Percentiles rank a stretch among this genome's conserved stretches.
phyloP scores from a whole-genome alignment of 2,113 vertebrate genomes.

The Cettia cetti region DNA sequence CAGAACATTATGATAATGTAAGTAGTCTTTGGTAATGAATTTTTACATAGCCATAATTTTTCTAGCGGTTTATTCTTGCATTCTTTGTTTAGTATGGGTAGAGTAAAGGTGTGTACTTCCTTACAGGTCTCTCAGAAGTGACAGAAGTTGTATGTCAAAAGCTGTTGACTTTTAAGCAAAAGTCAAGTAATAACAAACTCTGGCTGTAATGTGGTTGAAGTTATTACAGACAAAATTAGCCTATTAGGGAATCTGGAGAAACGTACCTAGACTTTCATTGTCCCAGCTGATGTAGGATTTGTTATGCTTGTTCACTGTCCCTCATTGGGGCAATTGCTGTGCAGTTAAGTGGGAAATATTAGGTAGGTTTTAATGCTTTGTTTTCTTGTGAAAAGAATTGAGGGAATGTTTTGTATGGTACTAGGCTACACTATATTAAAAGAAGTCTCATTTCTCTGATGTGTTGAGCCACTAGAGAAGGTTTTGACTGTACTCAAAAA shows the following conservation, averaged over 20 bases:
- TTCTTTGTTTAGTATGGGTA: neutral
- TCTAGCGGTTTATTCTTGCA: neutral
- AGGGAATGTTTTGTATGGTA: neutral
- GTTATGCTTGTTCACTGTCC: neutral
- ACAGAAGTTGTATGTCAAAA: neutral
- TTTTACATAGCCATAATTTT: neutral
- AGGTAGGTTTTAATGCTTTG: neutral
- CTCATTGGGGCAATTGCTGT: neutral
- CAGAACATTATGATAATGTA: neutral
- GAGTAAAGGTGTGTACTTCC: neutral
- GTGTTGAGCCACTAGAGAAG: neutral
- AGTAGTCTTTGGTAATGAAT: neutral
- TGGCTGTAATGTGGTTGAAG: neutral
- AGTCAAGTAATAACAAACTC: neutral
- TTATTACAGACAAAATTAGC: neutral
- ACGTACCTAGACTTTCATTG: neutral
- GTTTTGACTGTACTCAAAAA: neutral
- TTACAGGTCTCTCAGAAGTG: neutral
- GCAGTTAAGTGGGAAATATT: neutral
- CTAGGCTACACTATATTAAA: neutral
- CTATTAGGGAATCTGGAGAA: neutral
- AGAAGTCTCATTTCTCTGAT: neutral
- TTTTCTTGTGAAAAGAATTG: neutral
- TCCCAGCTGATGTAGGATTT: neutral
- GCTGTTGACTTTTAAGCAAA: neutral